phyloP scores from a whole-genome alignment of 2,113 vertebrate genomes.

The Chroicocephalus ridibundus region DNA sequence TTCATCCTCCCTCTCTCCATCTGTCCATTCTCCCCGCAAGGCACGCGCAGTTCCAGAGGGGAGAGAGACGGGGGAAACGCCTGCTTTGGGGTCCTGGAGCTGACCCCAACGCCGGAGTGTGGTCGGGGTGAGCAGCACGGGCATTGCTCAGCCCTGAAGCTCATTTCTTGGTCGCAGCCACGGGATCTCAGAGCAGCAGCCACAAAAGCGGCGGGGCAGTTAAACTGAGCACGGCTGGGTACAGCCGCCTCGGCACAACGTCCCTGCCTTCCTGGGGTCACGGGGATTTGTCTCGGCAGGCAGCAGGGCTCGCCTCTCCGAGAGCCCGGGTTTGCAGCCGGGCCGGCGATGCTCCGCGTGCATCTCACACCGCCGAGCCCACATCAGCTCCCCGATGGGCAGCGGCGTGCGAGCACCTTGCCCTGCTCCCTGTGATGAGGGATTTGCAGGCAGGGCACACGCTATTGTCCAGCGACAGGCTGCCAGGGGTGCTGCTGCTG shows the following conservation, averaged over 20 bases:
- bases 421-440: background rate
- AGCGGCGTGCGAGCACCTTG: background rate
- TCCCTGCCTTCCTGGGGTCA: background rate
- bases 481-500: background rate
- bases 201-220: accelerated
- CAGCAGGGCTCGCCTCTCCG: background rate
- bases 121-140: accelerated
- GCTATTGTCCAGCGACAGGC: background rate
- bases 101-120: accelerated
- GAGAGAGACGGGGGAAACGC: background rate
- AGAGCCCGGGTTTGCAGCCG: background rate
- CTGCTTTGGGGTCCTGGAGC: background rate
- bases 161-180: background rate
- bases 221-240: accelerated
- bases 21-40: conserved; percentile 38
- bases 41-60: background rate
- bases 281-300: background rate
- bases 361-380: background rate
- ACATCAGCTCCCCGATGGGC: background rate
- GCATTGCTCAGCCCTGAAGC: background rate
- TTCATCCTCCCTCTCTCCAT: conserved; percentile 74
- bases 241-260: background rate
- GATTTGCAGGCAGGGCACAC: background rate
- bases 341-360: background rate
- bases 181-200: background rate